Evolutionary conservation across 2,797 vertebrate genomes (phyloP).

Genomic region (Astyanax mexicanus): DNA sequence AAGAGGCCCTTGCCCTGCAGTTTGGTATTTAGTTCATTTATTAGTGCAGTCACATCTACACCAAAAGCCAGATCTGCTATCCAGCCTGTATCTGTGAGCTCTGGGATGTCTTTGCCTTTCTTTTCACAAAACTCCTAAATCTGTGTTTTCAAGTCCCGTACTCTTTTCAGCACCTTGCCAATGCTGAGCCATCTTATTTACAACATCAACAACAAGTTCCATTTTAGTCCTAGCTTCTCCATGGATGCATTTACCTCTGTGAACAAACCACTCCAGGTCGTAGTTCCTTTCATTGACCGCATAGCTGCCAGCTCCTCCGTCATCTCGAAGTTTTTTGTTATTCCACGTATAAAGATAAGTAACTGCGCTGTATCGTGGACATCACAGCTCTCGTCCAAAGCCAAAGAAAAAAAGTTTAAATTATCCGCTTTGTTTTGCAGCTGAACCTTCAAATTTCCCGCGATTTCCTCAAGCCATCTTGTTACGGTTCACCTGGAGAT

Average conservation of each 20-base stretch:
- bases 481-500: too few relatives aligned
- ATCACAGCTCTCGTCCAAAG: background rate
- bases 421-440: too few relatives aligned
- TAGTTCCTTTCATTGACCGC: background rate
- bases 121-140: conserved; percentile 37
- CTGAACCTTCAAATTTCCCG: too few relatives aligned
- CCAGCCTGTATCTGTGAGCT: conserved; percentile 42
- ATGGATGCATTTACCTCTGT: background rate
- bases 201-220: too few relatives aligned
- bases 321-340: too few relatives aligned
- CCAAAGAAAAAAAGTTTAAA: background rate
- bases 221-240: too few relatives aligned
- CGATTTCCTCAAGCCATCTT: too few relatives aligned
- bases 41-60: conserved; percentile 47
- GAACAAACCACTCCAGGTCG: background rate
- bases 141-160: conserved; percentile 24
- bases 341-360: background rate
- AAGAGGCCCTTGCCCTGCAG: conserved; percentile 44
- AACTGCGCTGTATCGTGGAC: background rate
- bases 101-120: too few relatives aligned
- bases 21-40: conserved; percentile 43
- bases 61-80: conserved; percentile 45
- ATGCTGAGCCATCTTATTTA: conserved; percentile 16
- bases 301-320: background rate
- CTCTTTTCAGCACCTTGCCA: conserved; percentile 32